Conservation (phyloP, 2,888 invertebrate genomes). For the Fabriciana adippe region DNA sequence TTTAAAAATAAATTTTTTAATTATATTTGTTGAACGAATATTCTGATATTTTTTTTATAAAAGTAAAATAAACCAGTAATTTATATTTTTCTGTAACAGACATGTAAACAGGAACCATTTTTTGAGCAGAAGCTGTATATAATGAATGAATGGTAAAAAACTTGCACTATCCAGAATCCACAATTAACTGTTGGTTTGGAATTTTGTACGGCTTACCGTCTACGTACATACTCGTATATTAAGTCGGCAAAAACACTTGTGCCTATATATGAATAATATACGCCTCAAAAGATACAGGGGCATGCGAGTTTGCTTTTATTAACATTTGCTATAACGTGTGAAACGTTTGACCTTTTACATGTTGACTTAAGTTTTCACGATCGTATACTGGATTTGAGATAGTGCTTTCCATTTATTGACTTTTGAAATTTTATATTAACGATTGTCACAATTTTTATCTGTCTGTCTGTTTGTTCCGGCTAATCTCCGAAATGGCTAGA, state of each 20-base stretch:
- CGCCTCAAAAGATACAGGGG: background rate
- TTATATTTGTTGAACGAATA: too few relatives aligned
- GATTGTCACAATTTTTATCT: too few relatives aligned
- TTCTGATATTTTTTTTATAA: too few relatives aligned
- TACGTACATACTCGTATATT: background rate
- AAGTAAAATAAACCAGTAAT: too few relatives aligned
- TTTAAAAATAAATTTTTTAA: too few relatives aligned
- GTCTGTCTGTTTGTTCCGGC: too few relatives aligned
- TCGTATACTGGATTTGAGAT: conserved; percentile 1
- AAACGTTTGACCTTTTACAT: conserved; percentile 23
- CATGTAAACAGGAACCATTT: background rate
- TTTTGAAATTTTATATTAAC: background rate
- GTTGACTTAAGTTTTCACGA: conserved; percentile 15
- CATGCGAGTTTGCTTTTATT: conserved; percentile 18
- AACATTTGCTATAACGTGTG: conserved; percentile 23
- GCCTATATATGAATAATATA: conserved; percentile 3
- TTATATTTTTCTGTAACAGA: too few relatives aligned
- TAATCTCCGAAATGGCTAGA: too few relatives aligned
- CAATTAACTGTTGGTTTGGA: conserved; percentile 1
- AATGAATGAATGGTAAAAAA: conserved; percentile 9
- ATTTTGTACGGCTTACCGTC: background rate
- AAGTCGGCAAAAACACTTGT: conserved; percentile 14
- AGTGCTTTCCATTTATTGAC: background rate
- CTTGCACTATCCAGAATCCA: background rate
- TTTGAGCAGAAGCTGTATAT: background rate